A percentile compares a stretch with the other conserved stretches of the same genome.
phyloP scores from a whole-genome alignment of 2,113 vertebrate species.

The Procapra przewalskii region DNA sequence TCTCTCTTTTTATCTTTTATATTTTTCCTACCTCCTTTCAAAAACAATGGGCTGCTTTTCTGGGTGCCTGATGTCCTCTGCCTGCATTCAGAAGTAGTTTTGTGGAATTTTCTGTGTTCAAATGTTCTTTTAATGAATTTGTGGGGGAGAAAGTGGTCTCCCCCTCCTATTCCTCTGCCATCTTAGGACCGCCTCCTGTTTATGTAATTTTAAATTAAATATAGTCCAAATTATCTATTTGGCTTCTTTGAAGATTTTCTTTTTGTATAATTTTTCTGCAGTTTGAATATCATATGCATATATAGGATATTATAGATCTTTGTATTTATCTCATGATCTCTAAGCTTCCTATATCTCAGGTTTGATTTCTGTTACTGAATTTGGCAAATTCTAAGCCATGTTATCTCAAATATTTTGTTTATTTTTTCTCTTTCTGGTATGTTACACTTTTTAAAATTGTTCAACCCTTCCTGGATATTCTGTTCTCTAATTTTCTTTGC shows the following conservation, averaged over 20 bases:
- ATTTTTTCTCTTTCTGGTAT: not conserved
- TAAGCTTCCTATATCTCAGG: not conserved
- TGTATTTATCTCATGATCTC: not conserved
- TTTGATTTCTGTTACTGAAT: not conserved
- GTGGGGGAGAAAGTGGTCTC: too few relatives aligned
- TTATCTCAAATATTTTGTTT: not conserved
- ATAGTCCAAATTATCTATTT: not conserved
- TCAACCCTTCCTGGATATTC: not conserved
- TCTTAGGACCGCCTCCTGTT: not conserved
- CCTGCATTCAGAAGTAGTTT: too few relatives aligned
- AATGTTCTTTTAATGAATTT: too few relatives aligned
- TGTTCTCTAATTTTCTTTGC: not conserved
- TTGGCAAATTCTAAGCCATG: not conserved
- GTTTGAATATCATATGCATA: not conserved
- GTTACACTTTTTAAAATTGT: not conserved
- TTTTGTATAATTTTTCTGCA: not conserved
- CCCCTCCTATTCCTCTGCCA: too few relatives aligned
- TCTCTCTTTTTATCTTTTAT: too few relatives aligned
- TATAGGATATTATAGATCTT: not conserved
- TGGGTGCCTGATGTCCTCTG: too few relatives aligned
- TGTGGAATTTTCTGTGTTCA: too few relatives aligned
- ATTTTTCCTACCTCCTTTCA: too few relatives aligned
- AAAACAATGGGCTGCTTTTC: too few relatives aligned
- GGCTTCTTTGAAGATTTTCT: not conserved
- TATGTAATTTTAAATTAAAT: not conserved